phyloP scores from a whole-genome alignment of 1,140 invertebrate species.

The Myzus persicae region DNA sequence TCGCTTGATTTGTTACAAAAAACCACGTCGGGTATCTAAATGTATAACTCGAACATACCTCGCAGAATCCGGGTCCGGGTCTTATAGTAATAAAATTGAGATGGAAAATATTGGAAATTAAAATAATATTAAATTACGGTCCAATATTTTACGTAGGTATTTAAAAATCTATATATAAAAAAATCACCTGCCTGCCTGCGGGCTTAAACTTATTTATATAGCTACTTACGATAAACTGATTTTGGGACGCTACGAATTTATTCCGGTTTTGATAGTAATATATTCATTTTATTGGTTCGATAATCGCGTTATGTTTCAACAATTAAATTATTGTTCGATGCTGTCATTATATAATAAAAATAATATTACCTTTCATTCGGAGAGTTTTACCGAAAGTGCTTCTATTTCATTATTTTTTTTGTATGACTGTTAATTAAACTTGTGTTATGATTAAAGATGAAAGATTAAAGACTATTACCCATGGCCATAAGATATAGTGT shows the following conservation, averaged over 20 bases:
- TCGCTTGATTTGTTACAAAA: not conserved
- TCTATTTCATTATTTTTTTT: not conserved
- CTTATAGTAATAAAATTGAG: not conserved
- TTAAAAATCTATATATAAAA: conserved; percentile 7
- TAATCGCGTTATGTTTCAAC: not conserved
- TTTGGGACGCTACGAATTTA: not conserved
- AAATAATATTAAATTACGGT: not conserved
- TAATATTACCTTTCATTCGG: not conserved
- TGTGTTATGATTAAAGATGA: not conserved
- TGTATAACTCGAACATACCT: not conserved
- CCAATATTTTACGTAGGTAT: conserved; percentile 6
- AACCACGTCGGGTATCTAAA: not conserved
- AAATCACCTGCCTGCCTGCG: not conserved
- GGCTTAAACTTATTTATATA: not conserved
- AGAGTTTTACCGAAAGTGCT: not conserved
- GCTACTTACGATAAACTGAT: not conserved
- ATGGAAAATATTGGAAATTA: not conserved
- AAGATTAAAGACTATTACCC: not conserved
- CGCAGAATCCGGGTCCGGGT: not conserved
- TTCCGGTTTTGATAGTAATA: not conserved
- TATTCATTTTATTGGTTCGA: not conserved
- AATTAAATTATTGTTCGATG: not conserved
- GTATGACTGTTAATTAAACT: not conserved
- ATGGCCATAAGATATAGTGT: not conserved
- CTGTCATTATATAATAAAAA: not conserved